Percentiles rank a stretch among this genome's conserved stretches.
Evolutionary conservation across 1,140 invertebrate genomes (phyloP).

Genomic region (Drosophila truncata): DNA sequence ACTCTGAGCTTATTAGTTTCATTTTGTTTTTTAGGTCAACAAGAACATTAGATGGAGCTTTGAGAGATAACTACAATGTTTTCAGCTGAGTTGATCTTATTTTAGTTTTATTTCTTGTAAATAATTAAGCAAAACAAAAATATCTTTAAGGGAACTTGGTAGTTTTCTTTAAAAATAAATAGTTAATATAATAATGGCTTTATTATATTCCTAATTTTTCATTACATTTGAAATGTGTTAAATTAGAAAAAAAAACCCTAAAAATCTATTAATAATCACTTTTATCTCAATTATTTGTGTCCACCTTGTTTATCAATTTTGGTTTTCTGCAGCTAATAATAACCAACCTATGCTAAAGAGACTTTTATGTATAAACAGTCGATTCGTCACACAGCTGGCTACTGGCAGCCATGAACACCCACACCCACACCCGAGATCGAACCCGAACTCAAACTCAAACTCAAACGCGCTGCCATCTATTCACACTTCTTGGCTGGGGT

Average conservation of each 20-base stretch:
- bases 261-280: neutral
- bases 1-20: conserved; percentile 4
- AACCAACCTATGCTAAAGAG: conserved; percentile 27
- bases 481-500: conserved; percentile 60
- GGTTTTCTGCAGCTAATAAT: conserved; percentile 24
- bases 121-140: neutral
- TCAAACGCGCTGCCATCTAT: conserved; percentile 43
- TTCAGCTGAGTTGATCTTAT: no score
- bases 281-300: conserved; percentile 47
- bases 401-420: conserved; percentile 38
- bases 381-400: conserved; percentile 73
- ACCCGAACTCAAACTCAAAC: neutral
- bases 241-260: neutral
- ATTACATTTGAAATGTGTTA: neutral
- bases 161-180: neutral
- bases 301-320: neutral
- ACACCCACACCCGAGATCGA: conserved; percentile 31
- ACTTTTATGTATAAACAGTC: conserved; percentile 66
- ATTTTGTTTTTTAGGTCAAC: conserved; percentile 18
- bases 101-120: no score
- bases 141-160: neutral
- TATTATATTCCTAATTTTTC: neutral
- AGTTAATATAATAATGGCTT: neutral
- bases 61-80: neutral
- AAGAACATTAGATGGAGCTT: neutral